A percentile compares a stretch with the other conserved stretches of the same genome.
Evolutionary conservation across 2,888 invertebrate species (phyloP).

Genomic region (Lycia hirtaria): DNA sequence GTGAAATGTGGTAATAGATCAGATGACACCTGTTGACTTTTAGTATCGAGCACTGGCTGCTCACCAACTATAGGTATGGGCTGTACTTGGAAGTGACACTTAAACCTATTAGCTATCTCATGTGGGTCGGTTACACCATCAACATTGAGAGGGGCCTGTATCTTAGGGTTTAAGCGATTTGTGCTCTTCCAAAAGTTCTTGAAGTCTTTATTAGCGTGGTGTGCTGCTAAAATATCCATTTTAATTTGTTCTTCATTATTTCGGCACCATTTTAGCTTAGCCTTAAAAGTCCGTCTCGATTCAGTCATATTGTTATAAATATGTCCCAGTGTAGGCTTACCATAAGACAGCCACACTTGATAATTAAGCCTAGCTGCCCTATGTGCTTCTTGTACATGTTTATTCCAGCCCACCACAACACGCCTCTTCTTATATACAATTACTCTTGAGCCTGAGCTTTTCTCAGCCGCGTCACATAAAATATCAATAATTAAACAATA

Average conservation of each 20-base stretch:
- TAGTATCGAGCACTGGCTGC: not conserved
- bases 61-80: not conserved
- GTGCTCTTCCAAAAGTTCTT: not conserved
- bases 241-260: too few species aligned
- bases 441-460: not conserved
- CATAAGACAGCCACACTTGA: not conserved
- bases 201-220: not conserved
- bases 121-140: not conserved
- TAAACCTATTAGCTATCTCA: not conserved
- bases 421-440: not conserved
- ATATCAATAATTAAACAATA: not conserved
- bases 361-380: not conserved
- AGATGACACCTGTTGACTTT: not conserved
- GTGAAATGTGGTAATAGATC: not conserved
- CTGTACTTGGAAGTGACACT: not conserved
- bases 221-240: not conserved
- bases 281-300: not conserved
- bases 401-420: slow-evolving; percentile 2
- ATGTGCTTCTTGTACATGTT: not conserved
- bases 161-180: not conserved
- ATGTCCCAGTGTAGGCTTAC: not conserved
- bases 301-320: not conserved
- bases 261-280: not conserved
- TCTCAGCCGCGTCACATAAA: not conserved
- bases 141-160: not conserved